Base-by-base conservation (phyloP, 2,113 vertebrate genomes). In the Scolopax mira region DNA sequence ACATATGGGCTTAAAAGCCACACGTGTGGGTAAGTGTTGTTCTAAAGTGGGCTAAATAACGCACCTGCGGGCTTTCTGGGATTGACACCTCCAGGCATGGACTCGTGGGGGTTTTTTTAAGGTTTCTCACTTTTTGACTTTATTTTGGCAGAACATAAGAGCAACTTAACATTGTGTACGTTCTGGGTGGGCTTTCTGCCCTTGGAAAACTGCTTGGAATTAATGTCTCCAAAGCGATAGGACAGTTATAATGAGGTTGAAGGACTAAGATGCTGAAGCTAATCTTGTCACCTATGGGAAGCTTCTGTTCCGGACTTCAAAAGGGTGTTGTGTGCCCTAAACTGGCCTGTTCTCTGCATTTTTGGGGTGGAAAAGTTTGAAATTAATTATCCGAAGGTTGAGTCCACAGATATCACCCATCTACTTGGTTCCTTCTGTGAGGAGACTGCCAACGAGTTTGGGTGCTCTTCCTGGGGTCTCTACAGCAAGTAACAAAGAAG, bases 171-270 rank as follows among this genome's bases (percentile, higher is more conserved):
- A 3, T 12, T n/a, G 48, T 30, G 41, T 49, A 16, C 19, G 1
- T 15, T n/a, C 61, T 73, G 65, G 51, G 55, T 0, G 3, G 24
- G 49, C 13, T 81, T 74, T 5, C 25, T 55, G 8, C 41, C 44
- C 54, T 52, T 5, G n/a, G 41, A 14, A 31, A 46, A 21, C 17
- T 48, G 3, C 35, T 39, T 31, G 44, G 88, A 35, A 24, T 9
- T 23, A 6, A 2, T 5, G 12, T n/a, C 41, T 79, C 25, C 27
- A 3, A 3, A 5, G 69, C 2, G n/a, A 17, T 10, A 1, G 41
- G 49, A 66, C 37, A 18, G 44, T 16, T 67, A 23, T 30, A 13
- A 13, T 6, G 25, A 41, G 37, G 41, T 2, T 22, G 24, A 35
- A 2, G 35, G n/a, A 5, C 22, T 3, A 8, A 55, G 74, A 4